Base-by-base conservation (phyloP, 2,888 invertebrate genomes). In the Trisateles emortualis region DNA sequence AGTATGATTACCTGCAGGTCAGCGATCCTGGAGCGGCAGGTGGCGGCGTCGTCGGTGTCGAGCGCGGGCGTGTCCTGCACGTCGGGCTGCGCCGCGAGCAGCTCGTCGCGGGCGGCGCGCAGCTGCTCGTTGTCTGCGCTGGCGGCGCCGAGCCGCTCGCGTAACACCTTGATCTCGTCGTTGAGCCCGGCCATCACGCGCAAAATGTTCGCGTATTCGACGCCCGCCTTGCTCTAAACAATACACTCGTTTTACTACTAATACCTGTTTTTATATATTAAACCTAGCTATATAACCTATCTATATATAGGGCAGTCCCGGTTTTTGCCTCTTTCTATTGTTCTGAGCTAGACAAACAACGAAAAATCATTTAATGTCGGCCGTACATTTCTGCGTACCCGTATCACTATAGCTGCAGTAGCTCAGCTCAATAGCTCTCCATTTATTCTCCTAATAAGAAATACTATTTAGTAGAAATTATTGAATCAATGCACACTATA, bases 111-210 rank as follows among this genome's bases (percentile, higher is more conserved):
- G 55, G 87, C 84, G 48, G 68, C 68, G 2, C 88, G 77, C 71
- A 92, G 81, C 76, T 86, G 84, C 45, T 87, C 88, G 77, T 80
- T 84, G 78, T 90, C 91, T 0, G 71, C 70, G 14, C 61, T 24
- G 16, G 81, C 74, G 19, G 80, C 71, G 13, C 64, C 42, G 3
- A 92, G 75, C 0, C 92, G 84, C 72, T 84, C 87, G 54, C 92
- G 85, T 42, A 92, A 63, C 48, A 83, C 87, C 43, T 84, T 84
- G 68, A 92, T 91, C 84, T 92, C 92, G 42, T 92, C 92, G 79
- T 92, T 92, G 14, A 92, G 81, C 0, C 92, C 92, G 32, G 81
- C 84, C 91, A 92, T 92, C 68, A 92, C 90, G 65, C 89, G 89
- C 10, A 92, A 74, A 4, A 91, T 77, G 79, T 91, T 91, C 68